phyloP scores from a whole-genome alignment of 2,113 vertebrate genomes.

The Dinomys branickii region DNA sequence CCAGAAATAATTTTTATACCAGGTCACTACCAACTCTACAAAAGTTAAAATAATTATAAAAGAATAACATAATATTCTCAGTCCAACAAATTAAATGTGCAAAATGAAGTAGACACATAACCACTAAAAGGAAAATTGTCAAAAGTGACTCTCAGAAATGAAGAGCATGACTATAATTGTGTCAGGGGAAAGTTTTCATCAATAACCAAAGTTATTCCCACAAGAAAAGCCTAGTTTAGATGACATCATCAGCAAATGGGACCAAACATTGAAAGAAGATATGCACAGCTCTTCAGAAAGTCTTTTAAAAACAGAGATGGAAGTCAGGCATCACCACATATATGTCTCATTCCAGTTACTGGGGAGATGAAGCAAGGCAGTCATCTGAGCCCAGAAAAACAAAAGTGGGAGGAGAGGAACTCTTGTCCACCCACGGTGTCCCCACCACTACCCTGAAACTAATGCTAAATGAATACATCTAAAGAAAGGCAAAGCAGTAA shows the following conservation, averaged over 20 bases:
- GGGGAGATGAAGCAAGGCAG: not conserved
- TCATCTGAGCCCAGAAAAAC: not conserved
- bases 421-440: not conserved
- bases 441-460: too few species aligned
- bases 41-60: not conserved
- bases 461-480: too few species aligned
- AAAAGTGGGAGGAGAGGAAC: not conserved
- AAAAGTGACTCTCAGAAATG: not conserved
- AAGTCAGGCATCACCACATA: too few species aligned
- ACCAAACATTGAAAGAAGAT: not conserved
- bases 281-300: not conserved
- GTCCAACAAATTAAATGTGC: not conserved
- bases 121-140: not conserved
- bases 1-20: not conserved
- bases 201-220: not conserved
- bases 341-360: not conserved
- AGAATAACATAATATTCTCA: not conserved
- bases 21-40: not conserved
- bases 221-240: not conserved
- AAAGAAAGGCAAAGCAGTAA: not conserved
- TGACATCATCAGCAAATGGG: not conserved
- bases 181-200: not conserved
- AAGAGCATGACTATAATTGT: not conserved
- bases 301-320: not conserved
- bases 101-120: not conserved